Conservation (phyloP, 2,888 invertebrate genomes). For the Antitype chi region DNA sequence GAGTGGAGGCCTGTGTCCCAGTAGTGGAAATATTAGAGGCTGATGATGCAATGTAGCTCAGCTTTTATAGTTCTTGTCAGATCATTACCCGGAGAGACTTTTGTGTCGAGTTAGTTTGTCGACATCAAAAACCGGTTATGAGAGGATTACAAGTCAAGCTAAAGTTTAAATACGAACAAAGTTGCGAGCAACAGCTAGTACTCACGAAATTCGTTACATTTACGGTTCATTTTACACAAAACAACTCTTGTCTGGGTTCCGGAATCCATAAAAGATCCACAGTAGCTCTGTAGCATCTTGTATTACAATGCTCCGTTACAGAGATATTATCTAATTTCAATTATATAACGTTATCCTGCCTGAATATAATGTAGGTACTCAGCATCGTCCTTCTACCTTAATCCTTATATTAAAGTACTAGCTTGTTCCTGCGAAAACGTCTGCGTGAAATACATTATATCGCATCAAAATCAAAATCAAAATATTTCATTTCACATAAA, state of each 20-base stretch:
- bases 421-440: too few species aligned
- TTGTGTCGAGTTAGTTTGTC: background rate
- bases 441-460: too few species aligned
- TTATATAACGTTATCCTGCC: slow-evolving; percentile 1
- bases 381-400: background rate
- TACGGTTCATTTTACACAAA: slow-evolving; percentile 16
- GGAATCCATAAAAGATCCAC: slow-evolving; percentile 22
- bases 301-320: slow-evolving; percentile 16
- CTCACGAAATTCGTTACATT: background rate
- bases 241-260: slow-evolving; percentile 30
- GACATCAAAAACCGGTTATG: background rate
- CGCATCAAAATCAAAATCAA: too few species aligned
- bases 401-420: background rate
- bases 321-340: slow-evolving; percentile 17
- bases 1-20: too few species aligned
- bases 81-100: background rate
- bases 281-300: slow-evolving; percentile 8
- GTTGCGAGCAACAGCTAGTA: background rate
- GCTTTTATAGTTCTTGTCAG: background rate
- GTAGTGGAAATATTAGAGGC: too few species aligned
- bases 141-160: background rate
- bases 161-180: background rate
- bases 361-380: background rate
- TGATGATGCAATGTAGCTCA: background rate
- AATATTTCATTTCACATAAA: too few species aligned